These are phyloP conservation scores for Anableps anableps DNA, from an alignment of 2,797 vertebrate species.

Conservation along the genomic window DNA sequence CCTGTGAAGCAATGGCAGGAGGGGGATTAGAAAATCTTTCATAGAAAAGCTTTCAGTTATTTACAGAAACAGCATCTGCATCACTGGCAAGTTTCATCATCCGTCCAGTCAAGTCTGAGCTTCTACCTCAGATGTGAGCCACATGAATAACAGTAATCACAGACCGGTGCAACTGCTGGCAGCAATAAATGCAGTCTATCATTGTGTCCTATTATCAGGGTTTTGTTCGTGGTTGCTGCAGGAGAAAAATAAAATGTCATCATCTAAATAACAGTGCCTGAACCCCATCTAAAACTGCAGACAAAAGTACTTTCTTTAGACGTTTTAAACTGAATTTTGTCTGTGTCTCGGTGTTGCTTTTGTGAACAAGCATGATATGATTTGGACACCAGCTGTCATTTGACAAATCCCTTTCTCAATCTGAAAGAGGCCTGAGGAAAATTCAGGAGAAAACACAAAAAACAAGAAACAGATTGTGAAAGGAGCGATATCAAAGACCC, in stretches of 20 bases:
- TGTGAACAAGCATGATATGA: neutral
- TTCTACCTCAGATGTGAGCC: neutral
- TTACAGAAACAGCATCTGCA: neutral
- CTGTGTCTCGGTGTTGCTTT: neutral
- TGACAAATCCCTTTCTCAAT: neutral
- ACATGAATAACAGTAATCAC: constrained; percentile 31
- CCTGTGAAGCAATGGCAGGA: constrained; percentile 76
- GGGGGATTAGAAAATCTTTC: neutral
- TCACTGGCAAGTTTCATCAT: neutral
- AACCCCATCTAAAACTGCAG: neutral
- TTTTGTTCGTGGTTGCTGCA: neutral
- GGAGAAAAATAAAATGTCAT: neutral
- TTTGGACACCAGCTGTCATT: neutral
- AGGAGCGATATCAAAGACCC: too few relatives aligned
- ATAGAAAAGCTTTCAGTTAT: neutral
- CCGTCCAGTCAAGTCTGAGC: neutral
- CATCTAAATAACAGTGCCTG: neutral
- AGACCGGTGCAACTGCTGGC: neutral
- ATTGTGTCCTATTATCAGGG: neutral
- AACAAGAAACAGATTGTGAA: neutral
- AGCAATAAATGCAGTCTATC: neutral
- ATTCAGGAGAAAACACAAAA: neutral
- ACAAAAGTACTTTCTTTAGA: neutral
- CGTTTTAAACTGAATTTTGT: neutral
- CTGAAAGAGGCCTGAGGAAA: neutral